Base-by-base conservation (phyloP, 2,797 vertebrate species). In the Chrosomus eos region DNA sequence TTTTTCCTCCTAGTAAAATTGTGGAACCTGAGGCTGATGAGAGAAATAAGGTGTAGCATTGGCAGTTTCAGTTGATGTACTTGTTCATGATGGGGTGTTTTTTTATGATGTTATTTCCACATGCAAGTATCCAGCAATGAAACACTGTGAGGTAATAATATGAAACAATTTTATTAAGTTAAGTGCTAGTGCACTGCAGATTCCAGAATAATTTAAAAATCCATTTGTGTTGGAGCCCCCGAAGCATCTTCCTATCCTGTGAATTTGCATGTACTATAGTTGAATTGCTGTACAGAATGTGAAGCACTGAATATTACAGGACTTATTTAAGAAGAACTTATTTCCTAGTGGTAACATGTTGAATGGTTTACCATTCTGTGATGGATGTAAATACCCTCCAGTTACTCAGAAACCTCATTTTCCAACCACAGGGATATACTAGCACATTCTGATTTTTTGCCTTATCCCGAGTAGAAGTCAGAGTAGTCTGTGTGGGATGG, bases 141-240 rank as follows among this genome's bases (percentile, higher is more conserved):
- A 88, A 62, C 38, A 70, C 76, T 77, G 85, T 94, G 90, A 93
- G 64, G 84, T 89, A 90, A 91, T 91, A 86, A 91, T 78, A 93
- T 90, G 89, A 66, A 90, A 73, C 88, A 91, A 89, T 92, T 91
- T 90, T 87, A 84, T 92, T 82, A 89, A 88, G 83, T 68, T 66
- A 55, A 81, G 23, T 82, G 85, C 86, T 92, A 92, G 85, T 90
- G 78, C 45, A 48, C 1, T 48, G 16, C 91, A 93, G 90, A 88
- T 94, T 88, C 89, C 48, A 67, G 76, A 72, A 85, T 60, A 72
- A 66, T 70, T 88, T 87, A 80, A 83, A 36, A 80, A 53, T 23
- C 0, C 18, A 51, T 81, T 74, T 78, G 51, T 77, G 26, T 85
- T 81, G 79, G 78, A 88, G 43, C 4, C 48, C 83, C 82, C 88